Conservation (phyloP, 2,113 vertebrate genomes). For the Chascanopsetta lugubris region DNA sequence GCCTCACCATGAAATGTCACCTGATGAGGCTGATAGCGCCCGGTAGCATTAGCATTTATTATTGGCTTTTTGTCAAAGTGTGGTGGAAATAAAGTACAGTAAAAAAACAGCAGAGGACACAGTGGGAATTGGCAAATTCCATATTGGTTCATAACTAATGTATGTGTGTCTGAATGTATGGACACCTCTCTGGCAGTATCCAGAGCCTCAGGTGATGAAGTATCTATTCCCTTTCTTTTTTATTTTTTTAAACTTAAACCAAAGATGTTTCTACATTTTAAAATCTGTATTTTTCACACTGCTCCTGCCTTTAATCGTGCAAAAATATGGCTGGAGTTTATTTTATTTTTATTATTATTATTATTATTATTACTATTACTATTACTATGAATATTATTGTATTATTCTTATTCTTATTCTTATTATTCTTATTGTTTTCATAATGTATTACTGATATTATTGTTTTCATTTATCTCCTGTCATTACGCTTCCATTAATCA, state of each 20-base stretch:
- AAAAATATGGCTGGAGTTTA: too few species aligned
- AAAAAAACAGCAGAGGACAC: slow-evolving; percentile 6
- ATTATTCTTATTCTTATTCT: too few species aligned
- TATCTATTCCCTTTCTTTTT: not conserved
- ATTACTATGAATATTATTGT: too few species aligned
- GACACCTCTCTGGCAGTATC: not conserved
- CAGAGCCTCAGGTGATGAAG: slow-evolving; percentile 12
- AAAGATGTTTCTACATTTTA: slow-evolving; percentile 8
- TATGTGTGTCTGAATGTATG: slow-evolving; percentile 1
- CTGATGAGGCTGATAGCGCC: slow-evolving; percentile 64
- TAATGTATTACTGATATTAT: too few species aligned
- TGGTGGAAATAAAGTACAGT: slow-evolving; percentile 39
- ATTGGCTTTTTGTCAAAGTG: slow-evolving; percentile 46
- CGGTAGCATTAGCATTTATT: slow-evolving; percentile 52
- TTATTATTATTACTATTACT: too few species aligned
- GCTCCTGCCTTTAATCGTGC: too few species aligned
- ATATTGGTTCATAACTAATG: not conserved
- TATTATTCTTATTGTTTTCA: too few species aligned
- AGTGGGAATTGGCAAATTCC: slow-evolving; percentile 2
- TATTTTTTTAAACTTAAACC: slow-evolving; percentile 21
- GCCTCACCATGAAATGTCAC: slow-evolving; percentile 71
- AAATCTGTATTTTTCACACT: too few species aligned
- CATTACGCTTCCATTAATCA: too few species aligned
- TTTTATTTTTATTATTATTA: too few species aligned
- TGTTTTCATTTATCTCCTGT: too few species aligned